Evolutionary conservation across 2,888 invertebrate species (phyloP).

Genomic region (Drosophila formosana): DNA sequence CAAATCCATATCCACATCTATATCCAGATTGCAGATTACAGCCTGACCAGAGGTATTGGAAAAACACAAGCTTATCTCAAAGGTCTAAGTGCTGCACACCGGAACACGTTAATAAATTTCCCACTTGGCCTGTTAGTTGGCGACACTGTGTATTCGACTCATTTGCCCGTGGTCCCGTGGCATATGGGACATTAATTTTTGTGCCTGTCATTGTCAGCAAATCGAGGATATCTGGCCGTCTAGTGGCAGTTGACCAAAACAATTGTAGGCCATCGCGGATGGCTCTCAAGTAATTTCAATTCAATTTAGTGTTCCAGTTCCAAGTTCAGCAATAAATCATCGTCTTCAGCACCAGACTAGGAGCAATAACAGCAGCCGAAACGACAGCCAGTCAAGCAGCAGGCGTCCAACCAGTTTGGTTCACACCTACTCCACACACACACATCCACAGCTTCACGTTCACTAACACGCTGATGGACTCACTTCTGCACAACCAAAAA

Average conservation of each 20-base stretch:
- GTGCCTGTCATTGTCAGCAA: constrained; percentile 24
- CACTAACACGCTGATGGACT: constrained; percentile 21
- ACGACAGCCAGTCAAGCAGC: constrained; percentile 18
- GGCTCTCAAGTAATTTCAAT: constrained; percentile 62
- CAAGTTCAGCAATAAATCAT: constrained; percentile 80
- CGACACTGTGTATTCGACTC: constrained; percentile 2
- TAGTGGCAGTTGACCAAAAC: constrained; percentile 39
- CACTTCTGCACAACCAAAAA: constrained; percentile 17
- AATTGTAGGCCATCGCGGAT: constrained; percentile 20
- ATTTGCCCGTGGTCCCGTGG: constrained; percentile 27
- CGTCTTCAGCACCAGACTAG: constrained; percentile 45
- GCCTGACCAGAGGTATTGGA: constrained; percentile 16
- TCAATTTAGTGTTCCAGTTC: constrained; percentile 66
- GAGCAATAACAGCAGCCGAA: constrained; percentile 28
- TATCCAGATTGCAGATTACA: constrained; percentile 9
- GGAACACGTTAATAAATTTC: constrained; percentile 80
- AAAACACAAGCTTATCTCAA: constrained; percentile 51
- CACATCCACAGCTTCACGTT: constrained; percentile 5
- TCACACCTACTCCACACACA: constrained; percentile 69
- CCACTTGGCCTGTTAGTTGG: constrained; percentile 52
- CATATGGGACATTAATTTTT: constrained; percentile 39
- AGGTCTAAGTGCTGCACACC: constrained; percentile 60
- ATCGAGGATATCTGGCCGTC: constrained; percentile 46
- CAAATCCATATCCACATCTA: constrained; percentile 9
- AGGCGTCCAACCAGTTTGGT: constrained; percentile 72